Evolutionary conservation across 2,888 invertebrate genomes (phyloP).

Genomic region (Parthenolecanium corni): DNA sequence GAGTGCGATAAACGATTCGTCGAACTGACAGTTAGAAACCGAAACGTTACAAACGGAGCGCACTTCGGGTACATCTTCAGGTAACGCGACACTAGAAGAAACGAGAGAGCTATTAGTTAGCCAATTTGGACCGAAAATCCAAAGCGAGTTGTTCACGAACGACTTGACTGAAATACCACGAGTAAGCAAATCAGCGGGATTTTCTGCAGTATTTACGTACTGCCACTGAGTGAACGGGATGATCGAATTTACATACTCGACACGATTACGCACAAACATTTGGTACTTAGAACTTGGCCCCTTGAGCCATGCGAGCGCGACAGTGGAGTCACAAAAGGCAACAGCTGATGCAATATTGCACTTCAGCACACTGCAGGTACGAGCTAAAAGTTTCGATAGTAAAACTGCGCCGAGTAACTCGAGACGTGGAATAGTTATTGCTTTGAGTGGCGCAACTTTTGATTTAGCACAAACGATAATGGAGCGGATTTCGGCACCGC

Average conservation of each 20-base stretch:
- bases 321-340: slow-evolving; percentile 1
- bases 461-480: slow-evolving; percentile 13
- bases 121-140: slow-evolving; percentile 3
- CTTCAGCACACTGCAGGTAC: not conserved
- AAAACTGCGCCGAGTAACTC: slow-evolving; percentile 30
- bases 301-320: slow-evolving; percentile 4
- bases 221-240: not conserved
- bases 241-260: not conserved
- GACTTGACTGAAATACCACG: not conserved
- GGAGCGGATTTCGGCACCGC: not conserved
- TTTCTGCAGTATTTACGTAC: slow-evolving; percentile 8
- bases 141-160: not conserved
- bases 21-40: not conserved
- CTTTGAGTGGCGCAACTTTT: slow-evolving; percentile 16
- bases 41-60: not conserved
- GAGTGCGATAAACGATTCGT: slow-evolving; percentile 2
- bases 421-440: slow-evolving; percentile 24
- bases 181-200: slow-evolving; percentile 6
- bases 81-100: not conserved
- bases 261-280: slow-evolving; percentile 10
- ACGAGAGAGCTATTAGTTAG: not conserved
- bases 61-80: not conserved
- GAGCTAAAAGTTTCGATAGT: slow-evolving; percentile 16
- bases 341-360: not conserved
- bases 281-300: not conserved